Evolutionary conservation across 2,797 vertebrate genomes (phyloP), one percentile per base, ranked within the genome.

Genomic region (Dendrocincla tyrannina): DNA sequence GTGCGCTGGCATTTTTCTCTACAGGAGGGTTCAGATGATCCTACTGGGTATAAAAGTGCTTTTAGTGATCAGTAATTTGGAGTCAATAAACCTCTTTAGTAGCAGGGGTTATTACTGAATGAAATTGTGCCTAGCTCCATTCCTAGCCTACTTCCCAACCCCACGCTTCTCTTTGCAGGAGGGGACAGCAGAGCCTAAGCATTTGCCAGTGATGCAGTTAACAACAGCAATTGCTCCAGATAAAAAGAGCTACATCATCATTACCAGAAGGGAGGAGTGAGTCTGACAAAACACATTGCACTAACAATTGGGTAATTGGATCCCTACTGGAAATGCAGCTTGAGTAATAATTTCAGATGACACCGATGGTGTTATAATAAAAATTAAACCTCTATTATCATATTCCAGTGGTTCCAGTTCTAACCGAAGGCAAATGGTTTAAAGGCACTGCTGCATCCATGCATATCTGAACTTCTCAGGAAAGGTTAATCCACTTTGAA

Each of bases 161-260:
- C 62, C 56, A 15, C 0, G 1, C 39, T 84, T 82, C 67, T 73
- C 66, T 73, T 88, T 79, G 76, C 89, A 79, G 76, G 86, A 93
- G 47, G 17, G 66, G 85, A 88, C 58, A 84, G 81, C 35, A 75
- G n/a, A 88, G 30, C 39, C 37, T 6, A 14, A 69, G 50, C 42
- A 11, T 70, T 94, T 95, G 89, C 91, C 69, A 77, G 64, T 39
- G 35, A n/a, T 37, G 50, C 79, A 78, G 82, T 92, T 93, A 85
- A 74, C 60, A 85, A 23, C 58, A 47, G 78, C 88, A 77, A 82
- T 93, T 89, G 86, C 94, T 95, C 81, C 78, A 68, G 70, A 96
- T 89, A 89, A 85, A 93, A 95, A 86, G 62, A 84, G 74, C 74
- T 88, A 69, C 63, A 88, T 91, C 89, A 73, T 90, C 92, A 88